These are phyloP conservation scores for Nebria salina DNA, from an alignment of 2,888 invertebrate genomes.

Conservation along the genomic window DNA sequence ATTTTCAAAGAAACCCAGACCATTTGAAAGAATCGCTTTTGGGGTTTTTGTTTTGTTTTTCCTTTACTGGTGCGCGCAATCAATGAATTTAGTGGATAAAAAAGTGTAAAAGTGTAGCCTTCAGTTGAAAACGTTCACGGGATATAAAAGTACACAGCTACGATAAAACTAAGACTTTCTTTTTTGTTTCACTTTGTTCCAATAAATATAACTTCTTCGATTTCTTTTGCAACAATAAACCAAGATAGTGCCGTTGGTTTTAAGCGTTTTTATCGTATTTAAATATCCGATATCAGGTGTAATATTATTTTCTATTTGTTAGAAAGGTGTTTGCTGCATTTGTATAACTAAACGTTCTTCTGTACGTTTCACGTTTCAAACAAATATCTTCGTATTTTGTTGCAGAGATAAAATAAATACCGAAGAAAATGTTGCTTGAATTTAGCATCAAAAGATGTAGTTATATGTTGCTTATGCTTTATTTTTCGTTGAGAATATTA, in stretches of 20 bases:
- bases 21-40: background rate
- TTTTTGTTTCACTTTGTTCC: background rate
- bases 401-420: too few relatives aligned
- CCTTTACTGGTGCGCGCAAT: conserved; percentile 18
- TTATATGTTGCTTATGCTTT: too few relatives aligned
- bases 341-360: background rate
- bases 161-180: background rate
- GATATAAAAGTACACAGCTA: conserved; percentile 4
- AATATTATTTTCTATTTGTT: background rate
- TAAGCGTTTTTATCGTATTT: background rate
- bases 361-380: too few relatives aligned
- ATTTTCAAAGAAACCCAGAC: background rate
- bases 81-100: conserved; percentile 36
- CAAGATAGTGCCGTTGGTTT: background rate
- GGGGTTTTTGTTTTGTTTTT: background rate
- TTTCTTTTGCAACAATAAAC: background rate
- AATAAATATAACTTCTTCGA: background rate
- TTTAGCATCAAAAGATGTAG: too few relatives aligned
- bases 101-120: conserved; percentile 31
- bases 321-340: background rate
- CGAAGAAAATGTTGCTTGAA: too few relatives aligned
- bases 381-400: too few relatives aligned
- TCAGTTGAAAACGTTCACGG: conserved; percentile 5
- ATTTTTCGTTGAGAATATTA: background rate
- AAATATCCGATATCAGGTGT: background rate